Conservation (phyloP, 2,888 invertebrate genomes). For the Cancer borealis region DNA sequence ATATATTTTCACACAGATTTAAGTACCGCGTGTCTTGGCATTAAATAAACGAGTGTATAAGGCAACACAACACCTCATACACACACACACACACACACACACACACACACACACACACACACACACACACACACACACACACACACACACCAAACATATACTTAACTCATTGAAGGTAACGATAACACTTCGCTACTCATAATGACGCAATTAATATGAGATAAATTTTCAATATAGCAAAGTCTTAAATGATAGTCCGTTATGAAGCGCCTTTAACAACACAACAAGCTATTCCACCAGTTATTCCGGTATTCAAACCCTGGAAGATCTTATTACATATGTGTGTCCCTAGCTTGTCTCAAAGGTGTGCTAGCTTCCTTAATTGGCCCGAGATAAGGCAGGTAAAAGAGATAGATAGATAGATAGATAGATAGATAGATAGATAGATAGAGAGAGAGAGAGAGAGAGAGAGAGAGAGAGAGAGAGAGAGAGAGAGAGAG, state of each 20-base stretch:
- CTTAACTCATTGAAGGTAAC: not conserved
- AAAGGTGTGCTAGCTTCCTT: no score
- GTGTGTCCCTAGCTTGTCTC: no score
- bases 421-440: not conserved
- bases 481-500: conserved; percentile 6
- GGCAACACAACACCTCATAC: not conserved
- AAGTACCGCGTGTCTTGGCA: not conserved
- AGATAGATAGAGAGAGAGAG: not conserved
- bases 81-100: no score
- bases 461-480: conserved; percentile 4
- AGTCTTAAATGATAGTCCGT: no score
- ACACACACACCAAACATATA: not conserved
- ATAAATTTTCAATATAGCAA: no score
- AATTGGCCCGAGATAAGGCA: no score
- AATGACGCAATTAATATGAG: no score
- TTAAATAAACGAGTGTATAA: not conserved
- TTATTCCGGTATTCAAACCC: no score
- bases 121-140: not conserved
- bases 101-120: no score
- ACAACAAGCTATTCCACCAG: no score
- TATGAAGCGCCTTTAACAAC: no score
- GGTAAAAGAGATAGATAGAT: not conserved
- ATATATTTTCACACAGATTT: not conserved
- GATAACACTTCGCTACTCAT: not conserved
- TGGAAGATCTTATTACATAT: no score